phyloP scores from a whole-genome alignment of 2,888 invertebrate genomes.

The Mantis religiosa region DNA sequence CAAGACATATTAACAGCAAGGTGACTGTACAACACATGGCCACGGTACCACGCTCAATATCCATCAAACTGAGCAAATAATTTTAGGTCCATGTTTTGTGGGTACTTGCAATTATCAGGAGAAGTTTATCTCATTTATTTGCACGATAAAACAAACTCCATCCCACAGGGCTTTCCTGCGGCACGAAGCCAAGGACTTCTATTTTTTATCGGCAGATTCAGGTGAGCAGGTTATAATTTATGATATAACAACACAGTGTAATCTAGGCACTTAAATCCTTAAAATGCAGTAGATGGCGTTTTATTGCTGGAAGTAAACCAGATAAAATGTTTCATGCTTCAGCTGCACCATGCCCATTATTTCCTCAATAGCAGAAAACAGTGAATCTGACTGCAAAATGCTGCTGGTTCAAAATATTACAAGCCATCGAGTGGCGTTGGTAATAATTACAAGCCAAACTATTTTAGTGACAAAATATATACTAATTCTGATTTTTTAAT shows the following conservation, averaged over 20 bases:
- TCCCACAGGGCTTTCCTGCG: no score
- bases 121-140: neutral
- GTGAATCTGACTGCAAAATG: no score
- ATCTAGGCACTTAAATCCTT: neutral
- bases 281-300: no score
- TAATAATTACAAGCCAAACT: no score
- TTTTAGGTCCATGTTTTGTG: neutral
- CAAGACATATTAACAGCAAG: neutral
- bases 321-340: no score
- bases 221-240: neutral
- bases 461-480: no score
- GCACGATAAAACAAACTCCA: neutral
- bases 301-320: no score
- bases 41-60: neutral
- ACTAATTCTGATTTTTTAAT: no score
- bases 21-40: neutral
- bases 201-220: neutral
- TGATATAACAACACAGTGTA: neutral
- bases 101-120: neutral
- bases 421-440: no score
- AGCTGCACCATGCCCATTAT: no score
- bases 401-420: no score
- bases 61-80: neutral
- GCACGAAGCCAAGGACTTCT: neutral
- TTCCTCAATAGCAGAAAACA: no score